Base-by-base conservation (phyloP, 1,140 invertebrate species). In the Meloidogyne hapla region DNA sequence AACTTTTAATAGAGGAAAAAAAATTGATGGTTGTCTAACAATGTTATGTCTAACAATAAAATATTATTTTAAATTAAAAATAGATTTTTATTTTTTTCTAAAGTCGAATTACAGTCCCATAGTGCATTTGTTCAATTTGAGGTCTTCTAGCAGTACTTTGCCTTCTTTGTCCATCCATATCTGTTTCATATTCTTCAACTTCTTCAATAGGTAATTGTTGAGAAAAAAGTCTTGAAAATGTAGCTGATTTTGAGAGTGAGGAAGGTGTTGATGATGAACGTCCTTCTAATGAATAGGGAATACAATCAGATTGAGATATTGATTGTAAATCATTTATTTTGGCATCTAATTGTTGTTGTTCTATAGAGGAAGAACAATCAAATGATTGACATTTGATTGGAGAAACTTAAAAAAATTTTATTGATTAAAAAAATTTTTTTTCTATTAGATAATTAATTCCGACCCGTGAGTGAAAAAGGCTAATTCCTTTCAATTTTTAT, bases 211-310 rank as follows among this genome's bases (percentile, higher is more conserved):
- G 48, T 21, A 56, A 56, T 56, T 56, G 48, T 5, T 56, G 48
- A 56, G 48, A 56, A 18, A 56, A 56, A 21, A 56, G 48, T 56
- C 18, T 56, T 56, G 48, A 56, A 56, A 56, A 56, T 56, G 48
- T 56, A 6, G 48, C 48, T 56, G 48, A 56, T 56, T 56, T 56
- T 56, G 65, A 73, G 82, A 83, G 61, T 83, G 81, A 5, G 83
- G 82, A 45, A 15, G 18, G 0, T 67, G 74, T 70, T 80, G 74
- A 6, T 67, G 74, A 67, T 80, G 74, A 6, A 40, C 63, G 65
- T 75, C 68, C 1, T 45, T 33, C n/a, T 69, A n/a, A n/a, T n/a
- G 48, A n/a, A 56, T 5, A 56, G 18, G 18, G 18, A 56, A 56
- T 56, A 56, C 6, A 1, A n/a, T 56, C 48, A 56, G 18, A 56